phyloP scores from a whole-genome alignment of 2,797 vertebrate species.

The Parauchenoglanis ngamensis region DNA sequence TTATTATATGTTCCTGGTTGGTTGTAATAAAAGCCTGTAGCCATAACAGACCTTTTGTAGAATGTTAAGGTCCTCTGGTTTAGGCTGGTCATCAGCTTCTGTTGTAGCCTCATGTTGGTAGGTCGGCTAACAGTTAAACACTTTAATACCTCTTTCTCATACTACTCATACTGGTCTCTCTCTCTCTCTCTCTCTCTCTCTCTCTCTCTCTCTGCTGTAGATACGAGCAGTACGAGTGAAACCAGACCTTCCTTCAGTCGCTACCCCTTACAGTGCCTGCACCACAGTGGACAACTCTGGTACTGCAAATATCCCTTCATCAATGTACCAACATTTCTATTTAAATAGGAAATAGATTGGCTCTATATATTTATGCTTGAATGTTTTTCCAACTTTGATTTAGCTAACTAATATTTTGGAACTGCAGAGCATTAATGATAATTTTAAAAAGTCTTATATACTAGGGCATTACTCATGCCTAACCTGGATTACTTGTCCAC shows the following conservation, averaged over 20 bases:
- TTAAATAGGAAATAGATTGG: background rate
- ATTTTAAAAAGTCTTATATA: slow-evolving; percentile 8
- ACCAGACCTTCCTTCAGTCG: slow-evolving; percentile 63
- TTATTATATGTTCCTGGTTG: background rate
- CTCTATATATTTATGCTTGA: background rate
- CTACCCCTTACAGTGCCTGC: slow-evolving; percentile 64
- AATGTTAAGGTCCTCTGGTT: background rate
- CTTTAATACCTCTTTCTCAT: background rate
- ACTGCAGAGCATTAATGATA: background rate
- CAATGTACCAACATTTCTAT: background rate
- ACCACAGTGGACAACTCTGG: slow-evolving; percentile 67
- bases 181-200: background rate
- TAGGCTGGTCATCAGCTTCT: background rate
- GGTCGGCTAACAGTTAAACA: background rate
- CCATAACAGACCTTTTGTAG: background rate
- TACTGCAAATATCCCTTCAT: slow-evolving; percentile 60
- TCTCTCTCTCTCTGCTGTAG: slow-evolving; percentile 67
- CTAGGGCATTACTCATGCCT: slow-evolving; percentile 8
- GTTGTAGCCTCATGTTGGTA: background rate
- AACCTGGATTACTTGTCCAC: slow-evolving; percentile 44
- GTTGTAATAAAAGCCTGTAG: background rate
- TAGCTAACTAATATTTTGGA: background rate
- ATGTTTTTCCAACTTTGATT: background rate
- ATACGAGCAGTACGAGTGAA: slow-evolving; percentile 64
- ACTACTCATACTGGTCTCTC: background rate